These are phyloP conservation scores for Channa maculata DNA, from an alignment of 2,113 vertebrate species.

Conservation along the genomic window DNA sequence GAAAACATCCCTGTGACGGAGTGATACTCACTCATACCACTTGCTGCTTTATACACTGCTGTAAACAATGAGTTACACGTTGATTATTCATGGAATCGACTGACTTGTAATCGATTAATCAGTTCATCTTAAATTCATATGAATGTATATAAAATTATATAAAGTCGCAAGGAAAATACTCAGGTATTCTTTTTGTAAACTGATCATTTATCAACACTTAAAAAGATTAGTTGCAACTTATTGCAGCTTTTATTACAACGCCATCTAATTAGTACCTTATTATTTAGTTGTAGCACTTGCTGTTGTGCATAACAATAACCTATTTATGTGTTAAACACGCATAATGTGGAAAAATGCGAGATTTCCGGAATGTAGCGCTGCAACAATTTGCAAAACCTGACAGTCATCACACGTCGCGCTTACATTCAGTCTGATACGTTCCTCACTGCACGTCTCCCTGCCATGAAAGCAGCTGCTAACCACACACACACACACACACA, in stretches of 20 bases:
- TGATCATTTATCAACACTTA: neutral
- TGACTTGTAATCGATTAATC: too few relatives aligned
- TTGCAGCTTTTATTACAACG: too few relatives aligned
- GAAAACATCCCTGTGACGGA: too few relatives aligned
- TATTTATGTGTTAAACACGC: neutral
- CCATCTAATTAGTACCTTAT: neutral
- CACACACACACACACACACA: constrained; percentile 22
- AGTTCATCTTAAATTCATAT: too few relatives aligned
- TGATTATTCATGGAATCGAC: too few relatives aligned
- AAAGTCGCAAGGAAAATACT: too few relatives aligned
- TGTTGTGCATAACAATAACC: neutral
- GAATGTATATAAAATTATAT: too few relatives aligned
- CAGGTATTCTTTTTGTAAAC: too few relatives aligned
- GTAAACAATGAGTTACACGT: too few relatives aligned
- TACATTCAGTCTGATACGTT: constrained; percentile 37
- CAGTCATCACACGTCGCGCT: neutral
- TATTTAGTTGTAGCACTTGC: too few relatives aligned
- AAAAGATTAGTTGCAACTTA: neutral
- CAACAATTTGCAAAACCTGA: constrained; percentile 27
- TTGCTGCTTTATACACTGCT: too few relatives aligned
- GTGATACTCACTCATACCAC: too few relatives aligned
- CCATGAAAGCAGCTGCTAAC: constrained; percentile 61
- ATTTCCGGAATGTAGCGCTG: constrained; percentile 3
- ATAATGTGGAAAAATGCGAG: neutral
- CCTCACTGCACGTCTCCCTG: constrained; percentile 48